Conservation (phyloP, 2,113 vertebrate genomes). For the Pelmatolapia mariae region DNA sequence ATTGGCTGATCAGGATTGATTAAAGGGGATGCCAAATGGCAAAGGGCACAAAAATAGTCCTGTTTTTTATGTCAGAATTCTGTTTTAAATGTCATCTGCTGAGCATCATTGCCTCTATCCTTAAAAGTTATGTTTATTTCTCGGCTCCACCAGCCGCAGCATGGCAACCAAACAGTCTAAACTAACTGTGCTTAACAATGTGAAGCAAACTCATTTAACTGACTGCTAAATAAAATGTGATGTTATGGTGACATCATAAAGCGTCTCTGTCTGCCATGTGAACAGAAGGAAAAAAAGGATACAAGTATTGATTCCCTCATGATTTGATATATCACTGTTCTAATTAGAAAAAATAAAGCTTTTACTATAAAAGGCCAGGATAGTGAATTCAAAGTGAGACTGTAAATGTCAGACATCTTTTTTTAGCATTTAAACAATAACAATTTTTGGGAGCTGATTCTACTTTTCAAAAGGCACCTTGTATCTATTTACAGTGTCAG, state of each 20-base stretch:
- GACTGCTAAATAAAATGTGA: neutral
- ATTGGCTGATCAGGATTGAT: conserved; percentile 17
- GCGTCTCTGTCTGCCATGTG: neutral
- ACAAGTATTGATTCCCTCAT: neutral
- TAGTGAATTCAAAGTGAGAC: neutral
- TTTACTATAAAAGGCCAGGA: neutral
- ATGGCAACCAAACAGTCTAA: neutral
- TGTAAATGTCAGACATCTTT: neutral
- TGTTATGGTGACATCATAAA: neutral
- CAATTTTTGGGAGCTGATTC: neutral
- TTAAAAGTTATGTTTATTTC: neutral
- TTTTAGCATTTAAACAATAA: neutral
- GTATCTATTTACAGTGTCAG: neutral
- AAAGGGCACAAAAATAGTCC: neutral
- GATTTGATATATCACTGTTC: neutral
- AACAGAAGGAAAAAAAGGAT: neutral
- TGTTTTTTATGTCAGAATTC: neutral
- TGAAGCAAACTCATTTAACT: neutral
- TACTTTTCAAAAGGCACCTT: neutral
- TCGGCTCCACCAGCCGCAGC: neutral
- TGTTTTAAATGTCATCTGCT: neutral
- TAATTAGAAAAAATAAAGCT: neutral
- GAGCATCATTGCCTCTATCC: neutral
- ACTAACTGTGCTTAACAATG: neutral
- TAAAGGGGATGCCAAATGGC: neutral